Evolutionary conservation across 2,797 vertebrate genomes (phyloP), one percentile per base, ranked within the genome.

Genomic region (Perdix hodgsoniae): DNA sequence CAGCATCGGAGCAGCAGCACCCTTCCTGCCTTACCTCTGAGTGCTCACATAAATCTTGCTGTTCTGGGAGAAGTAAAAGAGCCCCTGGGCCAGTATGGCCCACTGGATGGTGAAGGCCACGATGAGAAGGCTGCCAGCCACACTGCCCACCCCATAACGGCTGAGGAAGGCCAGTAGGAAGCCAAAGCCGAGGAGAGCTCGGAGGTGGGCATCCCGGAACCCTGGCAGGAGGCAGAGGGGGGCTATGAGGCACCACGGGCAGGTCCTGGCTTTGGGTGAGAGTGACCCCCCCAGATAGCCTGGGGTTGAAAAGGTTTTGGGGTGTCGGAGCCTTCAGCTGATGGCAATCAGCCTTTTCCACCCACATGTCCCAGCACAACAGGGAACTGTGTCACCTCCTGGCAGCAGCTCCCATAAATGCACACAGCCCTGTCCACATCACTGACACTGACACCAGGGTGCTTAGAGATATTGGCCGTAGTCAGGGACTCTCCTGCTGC

Each of bases 121-220:
- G 4, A 98, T 88, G 70, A 99, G 98, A 96, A 99, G 98, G 98
- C 98, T 99, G 96, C 98, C 98, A 86, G 98, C 98, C 29, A 98
- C 95, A 0, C 98, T 98, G 96, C 98, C 97, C 26, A 97, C 98
- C 83, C 99, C 98, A 0, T 99, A 99, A 5, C 98, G 98, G 95
- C 98, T 96, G 27, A 99, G 96, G 97, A 99, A 99, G 50, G 98
- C 98, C 98, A 99, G 98, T 70, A 99, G 97, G 88, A 99, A 99
- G 66, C 99, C 99, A 0, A 99, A 99, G 50, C 99, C 99, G 2
- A 99, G 96, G 91, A 99, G 99, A 96, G 98, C 98, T 97, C 99
- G 99, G 93, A 98, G 96, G 2, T 99, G 98, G 33, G 98, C 98
- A 14, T 99, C 98, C 96, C 98, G 98, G 97, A 98, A 99, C 94